Evolutionary conservation across 2,797 vertebrate genomes (phyloP), one percentile per base, ranked within the genome.

Genomic region (Artibeus lituratus): DNA sequence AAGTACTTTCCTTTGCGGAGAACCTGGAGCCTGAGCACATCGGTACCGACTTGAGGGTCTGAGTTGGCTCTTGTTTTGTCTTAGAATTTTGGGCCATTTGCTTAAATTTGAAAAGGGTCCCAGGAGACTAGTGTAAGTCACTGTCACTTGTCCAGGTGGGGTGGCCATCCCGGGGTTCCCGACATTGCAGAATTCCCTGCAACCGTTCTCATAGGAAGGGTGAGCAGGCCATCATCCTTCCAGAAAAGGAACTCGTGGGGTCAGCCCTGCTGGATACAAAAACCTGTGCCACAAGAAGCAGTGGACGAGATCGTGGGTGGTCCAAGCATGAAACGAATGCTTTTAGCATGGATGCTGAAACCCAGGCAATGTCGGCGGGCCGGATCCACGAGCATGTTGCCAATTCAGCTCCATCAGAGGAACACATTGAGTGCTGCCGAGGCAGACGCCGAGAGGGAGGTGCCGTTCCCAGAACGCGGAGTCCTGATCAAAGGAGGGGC

Each of bases 391-490:
- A 91, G 69, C 80, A 77, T 73, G 32, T 0, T 29, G 65, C 49
- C 65, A 87, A 92, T 81, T 95, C 70, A 90, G 22, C 80, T 65
- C 55, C 37, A 32, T 62, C 73, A 42, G 95, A 81, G 59, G 65
- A 72, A 70, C 93, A 85, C 55, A 44, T 81, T 59, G 37, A 4
- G 0, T 19, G 37, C 51, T 0, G 0, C 42, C 8, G 57, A 80
- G 57, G 94, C 72, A 67, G 8, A 70, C 49, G 76, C 74, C 42
- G 39, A 37, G 51, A 83, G 72, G 95, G 73, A 92, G 95, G 87
- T 94, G 97, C 83, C 59, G 57, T 92, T 92, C 86, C 94, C 49
- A 37, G 94, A 92, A 93, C 53, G 0, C 6, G 12, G 42, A 90
- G 95, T 94, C 74, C 95, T 16, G 53, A 78, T 72, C 44, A 35